phyloP scores from a whole-genome alignment of 2,797 vertebrate genomes.

The Acrocephalus scirpaceus region DNA sequence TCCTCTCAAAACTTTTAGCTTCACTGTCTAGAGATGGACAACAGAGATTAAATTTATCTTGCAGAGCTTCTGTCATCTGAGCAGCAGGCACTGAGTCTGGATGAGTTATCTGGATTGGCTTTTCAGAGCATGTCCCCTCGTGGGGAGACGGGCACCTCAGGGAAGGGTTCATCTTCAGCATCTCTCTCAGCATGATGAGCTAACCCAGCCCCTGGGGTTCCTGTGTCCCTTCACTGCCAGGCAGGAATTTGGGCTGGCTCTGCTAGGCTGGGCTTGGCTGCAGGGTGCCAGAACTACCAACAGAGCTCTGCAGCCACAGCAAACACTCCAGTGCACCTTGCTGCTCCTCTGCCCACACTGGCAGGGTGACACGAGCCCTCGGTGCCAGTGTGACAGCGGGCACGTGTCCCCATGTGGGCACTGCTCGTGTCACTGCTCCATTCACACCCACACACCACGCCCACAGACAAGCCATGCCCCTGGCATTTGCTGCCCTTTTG shows the following conservation, averaged over 20 bases:
- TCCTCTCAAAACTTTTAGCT: not conserved
- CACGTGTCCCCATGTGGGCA: not conserved
- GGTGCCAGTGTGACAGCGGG: not conserved
- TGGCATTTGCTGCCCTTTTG: not conserved
- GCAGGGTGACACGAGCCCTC: not conserved
- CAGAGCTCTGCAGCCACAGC: not conserved
- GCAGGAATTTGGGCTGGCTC: not conserved
- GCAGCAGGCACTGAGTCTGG: not conserved
- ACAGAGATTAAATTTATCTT: not conserved
- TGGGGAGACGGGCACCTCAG: not conserved
- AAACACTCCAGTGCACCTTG: not conserved
- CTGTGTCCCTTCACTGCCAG: not conserved
- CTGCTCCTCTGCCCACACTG: not conserved
- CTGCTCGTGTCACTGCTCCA: not conserved
- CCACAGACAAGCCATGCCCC: not conserved
- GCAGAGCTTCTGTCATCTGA: not conserved
- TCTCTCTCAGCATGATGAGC: not conserved
- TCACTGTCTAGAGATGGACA: not conserved
- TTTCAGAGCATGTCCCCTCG: accelerated
- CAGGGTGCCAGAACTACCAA: not conserved
- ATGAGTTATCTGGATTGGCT: not conserved
- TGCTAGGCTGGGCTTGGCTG: not conserved
- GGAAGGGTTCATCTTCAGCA: not conserved
- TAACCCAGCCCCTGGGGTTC: not conserved
- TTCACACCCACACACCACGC: not conserved